Base-by-base conservation (phyloP, 1,140 invertebrate genomes). In the Drosophila parvula region DNA sequence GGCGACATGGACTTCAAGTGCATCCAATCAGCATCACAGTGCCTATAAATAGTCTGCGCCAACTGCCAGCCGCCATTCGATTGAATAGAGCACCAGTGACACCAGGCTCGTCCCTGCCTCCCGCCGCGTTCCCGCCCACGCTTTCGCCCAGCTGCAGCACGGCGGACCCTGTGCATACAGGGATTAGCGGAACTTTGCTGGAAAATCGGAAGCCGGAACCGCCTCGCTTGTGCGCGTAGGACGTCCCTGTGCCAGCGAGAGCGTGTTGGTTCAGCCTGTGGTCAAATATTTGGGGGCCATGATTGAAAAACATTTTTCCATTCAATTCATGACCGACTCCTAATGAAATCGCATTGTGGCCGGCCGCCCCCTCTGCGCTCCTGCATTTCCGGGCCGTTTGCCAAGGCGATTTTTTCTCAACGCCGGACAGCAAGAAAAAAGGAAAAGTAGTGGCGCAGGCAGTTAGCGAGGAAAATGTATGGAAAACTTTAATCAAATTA, bases 401-500 rank as follows among this genome's bases (percentile, higher is more conserved):
- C 75, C 77, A 74, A 80, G 27, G 55, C 12, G n/a, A 36, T 59
- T 71, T 73, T 71, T 71, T 40, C 43, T 32, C 36, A 22, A 32
- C 30, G 28, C 34, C 34, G 18, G 16, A 1, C 38, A 22, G 28
- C 16, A 45, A 16, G n/a, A 53, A 65, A 86, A 81, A 74, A 74
- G n/a, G 47, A 65, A 22, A 22, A 86, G 79, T 71, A 74, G 51
- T 61, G 60, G 79, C 67, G 76, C 77, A 57, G 63, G 22, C 58
- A 63, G 28, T 56, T 30, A 58, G 56, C 32, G 53, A 74, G 57
- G 41, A 48, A 45, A 78, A 71, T 86, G 70, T 65, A 81, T 70
- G 76, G 64, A 55, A 58, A 67, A 50, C 48, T 74, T 88, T 77
- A 89, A 88, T 88, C 73, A 82, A 83, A 74, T 69, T 68, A 77